Evolutionary conservation across 2,888 invertebrate genomes (phyloP).

Genomic region (Xestobium rufovillosum): DNA sequence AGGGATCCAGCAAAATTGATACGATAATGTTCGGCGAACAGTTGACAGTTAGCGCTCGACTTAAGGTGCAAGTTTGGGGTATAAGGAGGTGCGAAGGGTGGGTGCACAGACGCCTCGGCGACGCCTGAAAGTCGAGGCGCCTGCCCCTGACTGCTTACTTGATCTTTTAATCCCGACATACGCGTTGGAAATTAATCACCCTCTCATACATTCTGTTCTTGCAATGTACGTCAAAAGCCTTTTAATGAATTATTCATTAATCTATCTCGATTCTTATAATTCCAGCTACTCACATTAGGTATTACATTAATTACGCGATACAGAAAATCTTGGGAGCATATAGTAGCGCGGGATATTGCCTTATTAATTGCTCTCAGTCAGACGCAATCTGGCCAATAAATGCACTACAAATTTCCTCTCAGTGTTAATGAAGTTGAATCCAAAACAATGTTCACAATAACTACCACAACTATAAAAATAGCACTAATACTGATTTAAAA

Average conservation of each 20-base stretch:
- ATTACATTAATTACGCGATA: slow-evolving; percentile 37
- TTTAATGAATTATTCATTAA: slow-evolving; percentile 42
- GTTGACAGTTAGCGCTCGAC: slow-evolving; percentile 29
- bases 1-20: slow-evolving; percentile 23
- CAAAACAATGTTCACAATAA: too few species aligned
- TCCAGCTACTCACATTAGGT: slow-evolving; percentile 33
- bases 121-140: slow-evolving; percentile 43
- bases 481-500: too few species aligned
- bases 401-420: too few species aligned
- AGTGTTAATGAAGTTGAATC: too few species aligned
- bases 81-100: slow-evolving; percentile 29
- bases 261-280: slow-evolving; percentile 39
- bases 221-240: slow-evolving; percentile 35
- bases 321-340: too few species aligned
- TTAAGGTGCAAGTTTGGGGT: slow-evolving; percentile 27
- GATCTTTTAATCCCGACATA: slow-evolving; percentile 45
- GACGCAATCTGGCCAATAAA: too few species aligned
- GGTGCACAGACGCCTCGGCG: slow-evolving; percentile 36
- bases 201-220: slow-evolving; percentile 29
- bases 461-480: too few species aligned
- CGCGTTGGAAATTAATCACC: slow-evolving; percentile 45
- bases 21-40: slow-evolving; percentile 23
- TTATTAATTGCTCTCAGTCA: too few species aligned
- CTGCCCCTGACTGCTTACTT: slow-evolving; percentile 42
- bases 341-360: too few species aligned